phyloP scores from a whole-genome alignment of 2,113 vertebrate genomes.

The Pao palembangensis region DNA sequence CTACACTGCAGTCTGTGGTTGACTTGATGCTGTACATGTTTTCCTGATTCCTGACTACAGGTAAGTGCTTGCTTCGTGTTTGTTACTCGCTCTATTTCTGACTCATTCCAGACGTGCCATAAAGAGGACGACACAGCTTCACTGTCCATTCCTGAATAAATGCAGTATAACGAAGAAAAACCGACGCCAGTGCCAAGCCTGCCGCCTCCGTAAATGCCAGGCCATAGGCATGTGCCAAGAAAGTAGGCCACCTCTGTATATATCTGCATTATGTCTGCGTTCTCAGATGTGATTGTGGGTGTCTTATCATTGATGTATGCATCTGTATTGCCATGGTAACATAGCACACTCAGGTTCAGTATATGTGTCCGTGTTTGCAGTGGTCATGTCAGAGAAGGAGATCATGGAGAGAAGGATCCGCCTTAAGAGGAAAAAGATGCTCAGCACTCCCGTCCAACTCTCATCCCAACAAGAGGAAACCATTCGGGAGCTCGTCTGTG shows the following conservation, averaged over 20 bases:
- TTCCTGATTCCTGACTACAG: too few species aligned
- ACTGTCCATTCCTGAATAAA: slow-evolving; percentile 36
- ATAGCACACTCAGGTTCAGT: background rate
- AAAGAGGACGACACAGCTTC: slow-evolving; percentile 32
- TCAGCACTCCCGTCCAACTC: slow-evolving; percentile 3
- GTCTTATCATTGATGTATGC: too few species aligned
- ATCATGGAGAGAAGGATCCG: slow-evolving; percentile 35
- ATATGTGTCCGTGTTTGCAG: slow-evolving; percentile 17
- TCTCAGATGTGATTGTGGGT: too few species aligned
- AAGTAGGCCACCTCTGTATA: slow-evolving; percentile 29
- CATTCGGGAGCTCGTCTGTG: slow-evolving; percentile 40
- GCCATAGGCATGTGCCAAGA: slow-evolving; percentile 49
- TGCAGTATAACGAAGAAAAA: slow-evolving; percentile 52
- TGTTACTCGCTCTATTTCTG: too few species aligned
- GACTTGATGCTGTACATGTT: too few species aligned
- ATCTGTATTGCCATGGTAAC: background rate
- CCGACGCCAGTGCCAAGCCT: slow-evolving; percentile 49
- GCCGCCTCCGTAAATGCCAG: slow-evolving; percentile 51
- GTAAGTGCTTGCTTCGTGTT: too few species aligned
- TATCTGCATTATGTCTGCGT: too few species aligned
- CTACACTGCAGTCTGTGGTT: too few species aligned
- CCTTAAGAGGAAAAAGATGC: slow-evolving; percentile 38
- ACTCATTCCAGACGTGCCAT: slow-evolving; percentile 41
- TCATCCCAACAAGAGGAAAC: slow-evolving; percentile 28
- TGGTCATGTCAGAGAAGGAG: slow-evolving; percentile 56